Percentiles rank a stretch among this genome's conserved stretches.
These are phyloP conservation scores for Boloria selene DNA, from an alignment of 2,888 invertebrate species.

Conservation along the genomic window DNA sequence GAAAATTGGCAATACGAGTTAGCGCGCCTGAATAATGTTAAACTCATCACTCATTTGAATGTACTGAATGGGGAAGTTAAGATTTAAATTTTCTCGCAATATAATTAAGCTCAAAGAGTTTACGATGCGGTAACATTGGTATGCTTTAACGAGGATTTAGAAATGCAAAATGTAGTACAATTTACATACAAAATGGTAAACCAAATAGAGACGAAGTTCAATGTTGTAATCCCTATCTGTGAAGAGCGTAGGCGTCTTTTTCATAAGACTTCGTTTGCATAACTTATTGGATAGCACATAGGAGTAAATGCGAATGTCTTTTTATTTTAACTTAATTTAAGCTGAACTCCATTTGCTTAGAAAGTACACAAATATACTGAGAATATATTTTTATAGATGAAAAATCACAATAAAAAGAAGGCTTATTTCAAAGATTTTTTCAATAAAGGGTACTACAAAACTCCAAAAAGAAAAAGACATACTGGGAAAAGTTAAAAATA, in stretches of 20 bases:
- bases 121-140: slow-evolving; percentile 34
- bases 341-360: no score
- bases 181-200: slow-evolving; percentile 36
- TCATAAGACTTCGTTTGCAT: slow-evolving; percentile 29
- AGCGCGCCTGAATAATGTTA: slow-evolving; percentile 9
- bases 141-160: slow-evolving; percentile 26
- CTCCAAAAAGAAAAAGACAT: no score
- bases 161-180: slow-evolving; percentile 26
- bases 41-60: slow-evolving; percentile 21
- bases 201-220: slow-evolving; percentile 32
- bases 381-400: no score
- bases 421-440: no score
- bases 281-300: slow-evolving; percentile 23
- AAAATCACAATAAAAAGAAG: no score
- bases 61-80: slow-evolving; percentile 30
- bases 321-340: no score
- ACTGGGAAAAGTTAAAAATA: no score
- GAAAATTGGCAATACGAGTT: slow-evolving; percentile 17
- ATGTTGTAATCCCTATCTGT: slow-evolving; percentile 29
- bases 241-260: slow-evolving; percentile 15
- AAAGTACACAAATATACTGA: no score
- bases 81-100: slow-evolving; percentile 34
- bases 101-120: slow-evolving; percentile 32
- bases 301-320: no score
- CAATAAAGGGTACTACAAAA: no score